phyloP scores from a whole-genome alignment of 2,888 invertebrate species.

The Argyra leucocephala region DNA sequence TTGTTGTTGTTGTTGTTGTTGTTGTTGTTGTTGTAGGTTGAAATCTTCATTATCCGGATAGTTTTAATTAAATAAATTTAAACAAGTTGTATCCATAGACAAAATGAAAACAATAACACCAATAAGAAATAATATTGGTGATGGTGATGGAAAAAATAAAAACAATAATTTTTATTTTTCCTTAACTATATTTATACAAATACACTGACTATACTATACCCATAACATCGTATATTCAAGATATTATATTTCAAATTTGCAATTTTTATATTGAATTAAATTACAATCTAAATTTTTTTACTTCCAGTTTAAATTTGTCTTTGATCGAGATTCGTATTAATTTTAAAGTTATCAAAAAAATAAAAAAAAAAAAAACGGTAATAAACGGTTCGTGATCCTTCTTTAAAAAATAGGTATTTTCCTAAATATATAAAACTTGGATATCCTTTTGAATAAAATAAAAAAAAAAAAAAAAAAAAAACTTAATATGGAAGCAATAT shows the following conservation, averaged over 20 bases:
- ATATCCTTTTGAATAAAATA: too few species aligned
- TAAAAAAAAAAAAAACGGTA: background rate
- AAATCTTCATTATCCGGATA: slow-evolving; percentile 12
- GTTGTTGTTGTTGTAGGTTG: background rate
- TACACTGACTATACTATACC: too few species aligned
- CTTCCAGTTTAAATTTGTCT: background rate
- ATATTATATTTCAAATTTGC: too few species aligned
- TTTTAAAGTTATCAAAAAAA: background rate
- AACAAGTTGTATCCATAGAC: background rate
- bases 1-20: too few species aligned
- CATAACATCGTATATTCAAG: too few species aligned
- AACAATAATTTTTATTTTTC: slow-evolving; percentile 11
- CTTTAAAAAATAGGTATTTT: too few species aligned
- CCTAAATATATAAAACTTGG: background rate
- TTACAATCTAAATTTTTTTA: background rate
- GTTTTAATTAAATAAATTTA: slow-evolving; percentile 14
- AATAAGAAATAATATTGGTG: slow-evolving; percentile 1
- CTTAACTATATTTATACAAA: too few species aligned
- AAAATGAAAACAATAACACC: background rate
- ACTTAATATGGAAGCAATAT: slow-evolving; percentile 6
- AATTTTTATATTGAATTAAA: background rate
- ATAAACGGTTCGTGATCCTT: background rate
- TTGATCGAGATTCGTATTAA: background rate
- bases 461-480: too few species aligned
- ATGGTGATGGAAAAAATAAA: slow-evolving; percentile 16